Conservation (phyloP, 2,113 vertebrate species). For the Myodes glareolus region DNA sequence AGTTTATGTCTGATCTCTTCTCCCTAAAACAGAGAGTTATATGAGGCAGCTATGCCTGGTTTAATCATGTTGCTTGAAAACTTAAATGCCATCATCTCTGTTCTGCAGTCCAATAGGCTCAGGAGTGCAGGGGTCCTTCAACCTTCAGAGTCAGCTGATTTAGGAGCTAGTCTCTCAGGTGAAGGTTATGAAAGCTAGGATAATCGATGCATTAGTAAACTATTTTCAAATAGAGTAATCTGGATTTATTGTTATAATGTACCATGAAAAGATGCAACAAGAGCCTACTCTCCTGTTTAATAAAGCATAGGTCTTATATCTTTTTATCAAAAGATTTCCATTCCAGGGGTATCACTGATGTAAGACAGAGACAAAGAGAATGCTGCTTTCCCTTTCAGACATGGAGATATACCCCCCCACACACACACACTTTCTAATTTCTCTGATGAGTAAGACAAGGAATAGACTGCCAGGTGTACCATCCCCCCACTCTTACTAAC, state of each 20-base stretch:
- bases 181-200: not conserved
- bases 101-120: not conserved
- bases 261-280: not conserved
- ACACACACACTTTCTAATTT: not conserved
- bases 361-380: not conserved
- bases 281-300: not conserved
- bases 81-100: not conserved
- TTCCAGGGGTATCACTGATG: not conserved
- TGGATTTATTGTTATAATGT: not conserved
- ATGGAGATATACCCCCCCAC: not conserved
- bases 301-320: not conserved
- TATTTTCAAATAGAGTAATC: not conserved
- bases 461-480: not conserved
- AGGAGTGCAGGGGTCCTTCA: not conserved
- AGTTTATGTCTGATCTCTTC: not conserved
- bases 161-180: not conserved
- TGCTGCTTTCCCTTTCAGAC: not conserved
- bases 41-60: not conserved
- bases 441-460: not conserved
- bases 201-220: not conserved
- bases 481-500: not conserved
- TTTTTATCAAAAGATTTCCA: not conserved
- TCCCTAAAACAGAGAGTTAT: not conserved
- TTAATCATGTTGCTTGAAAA: not conserved
- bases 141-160: not conserved